Evolutionary conservation across 2,888 invertebrate species (phyloP).

Genomic region (Deladenus siricidicola): DNA sequence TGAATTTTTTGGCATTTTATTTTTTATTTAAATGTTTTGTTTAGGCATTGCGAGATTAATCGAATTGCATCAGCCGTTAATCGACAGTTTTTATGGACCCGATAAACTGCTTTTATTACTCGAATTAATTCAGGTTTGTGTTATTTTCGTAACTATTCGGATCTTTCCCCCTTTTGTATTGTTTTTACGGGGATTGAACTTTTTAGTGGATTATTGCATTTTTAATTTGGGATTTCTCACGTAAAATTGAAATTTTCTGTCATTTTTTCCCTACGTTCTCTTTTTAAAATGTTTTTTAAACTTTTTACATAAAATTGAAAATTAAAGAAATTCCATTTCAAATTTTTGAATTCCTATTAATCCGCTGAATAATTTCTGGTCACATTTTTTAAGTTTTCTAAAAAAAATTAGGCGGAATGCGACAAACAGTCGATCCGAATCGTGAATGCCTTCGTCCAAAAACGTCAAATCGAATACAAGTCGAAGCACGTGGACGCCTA

Average conservation of each 20-base stretch:
- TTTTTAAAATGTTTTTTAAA: too few relatives aligned
- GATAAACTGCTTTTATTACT: conserved; percentile 69
- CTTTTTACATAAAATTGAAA: too few relatives aligned
- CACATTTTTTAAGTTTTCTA: too few relatives aligned
- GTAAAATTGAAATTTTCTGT: too few relatives aligned
- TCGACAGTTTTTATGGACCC: conserved; percentile 77
- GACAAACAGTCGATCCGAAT: conserved; percentile 64
- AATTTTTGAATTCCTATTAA: too few relatives aligned
- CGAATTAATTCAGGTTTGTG: conserved; percentile 63
- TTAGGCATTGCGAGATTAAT: conserved; percentile 68
- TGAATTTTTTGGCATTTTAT: conserved; percentile 4
- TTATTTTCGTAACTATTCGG: too few relatives aligned
- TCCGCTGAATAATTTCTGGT: too few relatives aligned
- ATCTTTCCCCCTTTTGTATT: too few relatives aligned
- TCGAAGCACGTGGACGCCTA: conserved; percentile 55
- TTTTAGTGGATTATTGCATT: background rate
- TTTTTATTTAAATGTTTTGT: conserved; percentile 7
- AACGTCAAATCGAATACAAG: conserved; percentile 62
- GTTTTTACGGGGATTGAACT: background rate
- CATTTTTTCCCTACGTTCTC: too few relatives aligned
- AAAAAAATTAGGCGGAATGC: conserved; percentile 61
- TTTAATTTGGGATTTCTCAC: background rate
- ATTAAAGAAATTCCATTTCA: too few relatives aligned
- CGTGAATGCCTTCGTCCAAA: conserved; percentile 65
- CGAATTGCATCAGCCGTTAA: conserved; percentile 77